Percentiles rank a stretch among this genome's conserved stretches.
Evolutionary conservation across 1,140 invertebrate species (phyloP).

Genomic region (Lysiphlebus fabarum): DNA sequence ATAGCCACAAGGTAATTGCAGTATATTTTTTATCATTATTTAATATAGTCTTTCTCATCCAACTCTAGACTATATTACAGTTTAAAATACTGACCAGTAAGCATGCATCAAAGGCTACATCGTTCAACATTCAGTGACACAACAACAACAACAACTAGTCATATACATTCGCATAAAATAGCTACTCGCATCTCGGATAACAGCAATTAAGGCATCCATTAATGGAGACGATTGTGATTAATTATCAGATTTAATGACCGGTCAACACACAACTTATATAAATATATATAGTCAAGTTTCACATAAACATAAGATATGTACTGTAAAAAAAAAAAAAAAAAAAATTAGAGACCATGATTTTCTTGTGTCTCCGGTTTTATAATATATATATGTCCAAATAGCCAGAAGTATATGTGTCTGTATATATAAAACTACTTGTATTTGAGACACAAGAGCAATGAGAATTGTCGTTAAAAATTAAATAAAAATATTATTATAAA

Average conservation of each 20-base stretch:
- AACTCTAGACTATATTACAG: no score
- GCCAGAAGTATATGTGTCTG: background rate
- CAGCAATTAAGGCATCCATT: slow-evolving; percentile 54
- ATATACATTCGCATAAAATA: background rate
- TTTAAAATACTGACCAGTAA: no score
- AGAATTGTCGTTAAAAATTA: background rate
- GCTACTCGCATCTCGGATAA: slow-evolving; percentile 37
- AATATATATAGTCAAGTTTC: slow-evolving; percentile 45
- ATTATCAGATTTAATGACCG: slow-evolving; percentile 55
- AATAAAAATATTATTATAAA: no score
- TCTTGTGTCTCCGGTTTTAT: slow-evolving; percentile 26
- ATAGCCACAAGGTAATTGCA: no score
- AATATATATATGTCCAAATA: background rate
- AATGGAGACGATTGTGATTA: slow-evolving; percentile 56
- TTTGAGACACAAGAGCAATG: background rate
- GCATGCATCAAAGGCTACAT: no score
- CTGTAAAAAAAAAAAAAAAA: slow-evolving; percentile 44
- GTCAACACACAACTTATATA: slow-evolving; percentile 44
- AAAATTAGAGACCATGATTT: slow-evolving; percentile 53
- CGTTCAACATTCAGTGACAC: no score
- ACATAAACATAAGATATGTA: slow-evolving; percentile 40
- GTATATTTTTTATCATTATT: no score
- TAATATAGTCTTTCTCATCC: no score
- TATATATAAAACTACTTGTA: no score
- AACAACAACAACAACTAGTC: no score